Evolutionary conservation across 2,797 vertebrate species (phyloP).

Genomic region (Onychomys leucogaster): DNA sequence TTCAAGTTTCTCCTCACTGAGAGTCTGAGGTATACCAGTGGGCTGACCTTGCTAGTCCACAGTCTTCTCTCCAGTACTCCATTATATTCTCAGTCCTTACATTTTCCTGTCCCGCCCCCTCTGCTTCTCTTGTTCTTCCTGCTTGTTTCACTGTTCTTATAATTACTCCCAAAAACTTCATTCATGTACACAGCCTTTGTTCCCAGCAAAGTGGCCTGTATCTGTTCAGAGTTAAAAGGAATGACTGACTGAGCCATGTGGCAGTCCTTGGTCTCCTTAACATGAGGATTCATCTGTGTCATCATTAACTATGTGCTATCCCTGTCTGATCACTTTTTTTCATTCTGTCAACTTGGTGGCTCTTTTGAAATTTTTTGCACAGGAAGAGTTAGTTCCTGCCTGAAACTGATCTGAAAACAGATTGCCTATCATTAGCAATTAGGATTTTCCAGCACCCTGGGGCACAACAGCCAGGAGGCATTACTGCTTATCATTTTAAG

Average conservation of each 20-base stretch:
- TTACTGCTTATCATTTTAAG: slow-evolving; percentile 11
- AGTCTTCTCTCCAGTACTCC: not conserved
- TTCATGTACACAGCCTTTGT: not conserved
- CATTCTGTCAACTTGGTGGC: not conserved
- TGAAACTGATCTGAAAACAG: slow-evolving; percentile 15
- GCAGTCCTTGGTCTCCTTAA: not conserved
- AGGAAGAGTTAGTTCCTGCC: not conserved
- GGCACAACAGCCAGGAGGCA: not conserved
- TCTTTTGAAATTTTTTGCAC: not conserved
- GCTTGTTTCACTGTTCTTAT: not conserved
- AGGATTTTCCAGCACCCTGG: not conserved
- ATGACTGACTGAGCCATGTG: not conserved
- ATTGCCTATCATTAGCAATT: slow-evolving; percentile 28
- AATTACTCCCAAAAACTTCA: not conserved
- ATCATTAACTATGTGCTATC: not conserved
- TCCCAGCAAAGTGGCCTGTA: not conserved
- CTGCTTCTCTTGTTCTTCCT: not conserved
- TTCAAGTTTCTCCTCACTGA: not conserved
- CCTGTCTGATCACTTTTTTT: not conserved
- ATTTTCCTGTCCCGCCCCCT: not conserved
- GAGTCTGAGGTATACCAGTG: not conserved
- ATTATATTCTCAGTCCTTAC: not conserved
- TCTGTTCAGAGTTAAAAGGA: not conserved
- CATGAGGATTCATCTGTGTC: not conserved
- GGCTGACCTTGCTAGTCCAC: not conserved